A percentile compares a stretch with the other conserved stretches of the same genome.
Evolutionary conservation across 92 coral and sea anemone species (phyloP).

Genomic region (Umimayanthus chanpuru): DNA sequence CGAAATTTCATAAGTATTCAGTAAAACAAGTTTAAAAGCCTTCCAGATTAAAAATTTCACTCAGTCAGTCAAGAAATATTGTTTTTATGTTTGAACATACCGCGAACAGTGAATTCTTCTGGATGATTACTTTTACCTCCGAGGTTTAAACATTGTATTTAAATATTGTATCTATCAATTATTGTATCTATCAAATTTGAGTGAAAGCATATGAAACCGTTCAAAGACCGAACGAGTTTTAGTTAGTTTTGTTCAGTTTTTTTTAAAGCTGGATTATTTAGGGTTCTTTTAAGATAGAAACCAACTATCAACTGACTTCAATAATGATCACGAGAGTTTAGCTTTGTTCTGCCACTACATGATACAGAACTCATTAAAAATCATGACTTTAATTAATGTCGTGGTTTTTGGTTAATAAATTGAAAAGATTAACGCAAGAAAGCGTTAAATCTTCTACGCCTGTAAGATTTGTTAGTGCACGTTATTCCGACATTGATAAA

Average conservation of each 20-base stretch:
- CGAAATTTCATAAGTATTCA: conserved; percentile 13
- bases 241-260: too few species aligned
- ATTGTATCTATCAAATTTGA: too few species aligned
- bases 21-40: conserved; percentile 34
- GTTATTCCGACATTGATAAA: neutral
- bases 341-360: neutral
- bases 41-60: conserved; percentile 16
- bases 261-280: too few species aligned
- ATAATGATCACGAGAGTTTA: neutral
- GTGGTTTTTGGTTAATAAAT: conserved; percentile 36
- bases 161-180: too few species aligned
- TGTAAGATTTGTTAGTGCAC: neutral
- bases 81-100: conserved; percentile 5
- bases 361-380: conserved; percentile 29
- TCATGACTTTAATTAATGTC: conserved; percentile 42
- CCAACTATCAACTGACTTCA: neutral
- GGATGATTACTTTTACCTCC: neutral
- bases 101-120: neutral
- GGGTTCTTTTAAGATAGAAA: too few species aligned
- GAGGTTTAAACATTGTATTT: neutral
- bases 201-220: too few species aligned
- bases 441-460: neutral
- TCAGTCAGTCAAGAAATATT: neutral
- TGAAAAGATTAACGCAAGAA: conserved; percentile 35
- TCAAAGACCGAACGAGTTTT: too few species aligned